Evolutionary conservation across 2,797 vertebrate genomes (phyloP).

Genomic region (Benthosema pterotum): DNA sequence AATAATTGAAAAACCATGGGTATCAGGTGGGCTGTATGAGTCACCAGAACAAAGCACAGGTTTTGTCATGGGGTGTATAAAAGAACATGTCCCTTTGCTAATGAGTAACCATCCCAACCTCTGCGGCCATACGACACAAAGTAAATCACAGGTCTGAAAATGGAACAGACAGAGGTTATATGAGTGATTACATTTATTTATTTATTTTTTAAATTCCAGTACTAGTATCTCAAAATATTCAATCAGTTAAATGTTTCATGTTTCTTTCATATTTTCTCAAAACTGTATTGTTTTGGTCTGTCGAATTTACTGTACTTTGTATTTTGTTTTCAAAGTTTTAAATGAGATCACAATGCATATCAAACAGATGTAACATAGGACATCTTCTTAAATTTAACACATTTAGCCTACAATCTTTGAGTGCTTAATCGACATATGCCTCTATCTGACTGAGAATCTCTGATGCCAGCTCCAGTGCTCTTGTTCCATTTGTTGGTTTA

Average conservation of each 20-base stretch:
- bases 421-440: slow-evolving; percentile 63
- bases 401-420: background rate
- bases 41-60: too few relatives aligned
- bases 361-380: too few relatives aligned
- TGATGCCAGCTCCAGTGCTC: slow-evolving; percentile 63
- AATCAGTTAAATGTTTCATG: too few relatives aligned
- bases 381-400: background rate
- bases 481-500: slow-evolving; percentile 48
- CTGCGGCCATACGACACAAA: background rate
- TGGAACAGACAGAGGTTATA: too few relatives aligned
- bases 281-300: background rate
- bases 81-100: background rate
- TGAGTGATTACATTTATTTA: too few relatives aligned
- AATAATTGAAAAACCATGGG: too few relatives aligned
- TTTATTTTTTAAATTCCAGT: too few relatives aligned
- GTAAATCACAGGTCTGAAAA: background rate
- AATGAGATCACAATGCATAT: slow-evolving; percentile 8
- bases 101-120: background rate
- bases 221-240: too few relatives aligned
- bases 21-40: too few relatives aligned
- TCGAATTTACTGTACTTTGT: background rate
- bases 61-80: too few relatives aligned
- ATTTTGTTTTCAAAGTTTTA: background rate
- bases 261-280: background rate
- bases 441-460: slow-evolving; percentile 69